These are phyloP conservation scores for Mus spretus DNA, from an alignment of 2,797 vertebrate species.

Conservation along the genomic window DNA sequence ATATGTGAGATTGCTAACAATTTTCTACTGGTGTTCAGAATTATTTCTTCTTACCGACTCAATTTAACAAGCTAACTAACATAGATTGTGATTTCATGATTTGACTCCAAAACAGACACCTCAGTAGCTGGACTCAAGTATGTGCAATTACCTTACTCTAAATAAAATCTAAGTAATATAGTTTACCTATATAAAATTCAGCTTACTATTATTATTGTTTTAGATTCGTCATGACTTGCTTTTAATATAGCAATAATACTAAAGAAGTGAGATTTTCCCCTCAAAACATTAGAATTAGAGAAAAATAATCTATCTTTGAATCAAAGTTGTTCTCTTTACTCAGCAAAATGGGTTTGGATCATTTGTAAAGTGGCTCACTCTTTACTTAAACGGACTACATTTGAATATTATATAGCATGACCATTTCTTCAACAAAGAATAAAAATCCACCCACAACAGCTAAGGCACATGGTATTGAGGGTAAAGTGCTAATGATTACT, in stretches of 20 bases:
- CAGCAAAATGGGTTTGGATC: neutral
- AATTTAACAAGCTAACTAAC: constrained; percentile 41
- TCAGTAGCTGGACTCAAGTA: neutral
- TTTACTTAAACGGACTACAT: neutral
- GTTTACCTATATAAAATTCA: neutral
- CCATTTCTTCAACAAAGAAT: neutral
- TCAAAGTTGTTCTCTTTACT: neutral
- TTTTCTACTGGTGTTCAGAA: neutral
- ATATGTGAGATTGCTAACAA: neutral
- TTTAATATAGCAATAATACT: neutral
- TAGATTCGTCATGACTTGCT: neutral
- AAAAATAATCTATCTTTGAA: neutral
- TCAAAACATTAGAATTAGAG: neutral
- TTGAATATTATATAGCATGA: neutral
- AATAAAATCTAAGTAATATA: neutral
- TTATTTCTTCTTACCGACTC: neutral
- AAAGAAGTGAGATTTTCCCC: neutral
- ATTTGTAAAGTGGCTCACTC: neutral
- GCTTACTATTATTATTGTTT: neutral
- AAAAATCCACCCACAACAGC: neutral
- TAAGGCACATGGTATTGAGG: neutral
- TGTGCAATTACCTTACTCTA: neutral
- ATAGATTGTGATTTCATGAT: constrained; percentile 18
- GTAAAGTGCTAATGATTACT: neutral
- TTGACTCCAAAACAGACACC: constrained; percentile 42